phyloP scores from a whole-genome alignment of 2,888 invertebrate genomes.

The Thelaira solivaga region DNA sequence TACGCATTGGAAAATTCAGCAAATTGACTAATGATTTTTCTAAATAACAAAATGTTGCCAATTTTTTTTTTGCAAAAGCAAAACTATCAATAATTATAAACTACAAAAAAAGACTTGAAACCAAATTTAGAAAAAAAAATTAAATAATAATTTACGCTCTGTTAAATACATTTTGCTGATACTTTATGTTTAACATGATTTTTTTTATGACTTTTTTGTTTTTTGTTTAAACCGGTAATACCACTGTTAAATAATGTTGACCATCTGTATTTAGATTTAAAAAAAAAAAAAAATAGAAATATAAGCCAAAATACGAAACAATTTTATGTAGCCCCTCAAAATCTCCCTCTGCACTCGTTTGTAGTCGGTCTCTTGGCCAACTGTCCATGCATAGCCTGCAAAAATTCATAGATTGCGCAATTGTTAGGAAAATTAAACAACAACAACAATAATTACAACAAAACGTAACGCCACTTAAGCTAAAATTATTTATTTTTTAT shows the following conservation, averaged over 20 bases:
- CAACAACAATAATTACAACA: background rate
- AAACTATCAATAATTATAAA: conserved; percentile 57
- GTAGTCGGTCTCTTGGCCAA: background rate
- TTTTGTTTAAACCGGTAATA: conserved; percentile 50
- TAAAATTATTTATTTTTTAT: conserved; percentile 22
- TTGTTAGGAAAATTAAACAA: conserved; percentile 44
- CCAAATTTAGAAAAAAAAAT: conserved; percentile 36
- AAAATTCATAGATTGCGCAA: conserved; percentile 50
- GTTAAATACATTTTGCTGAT: conserved; percentile 60
- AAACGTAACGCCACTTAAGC: conserved; percentile 27
- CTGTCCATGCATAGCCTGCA: conserved; percentile 47
- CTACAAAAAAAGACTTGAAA: conserved; percentile 28
- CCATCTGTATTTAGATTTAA: conserved; percentile 48
- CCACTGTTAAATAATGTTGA: conserved; percentile 37
- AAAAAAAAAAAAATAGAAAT: conserved; percentile 1
- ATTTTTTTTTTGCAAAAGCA: background rate
- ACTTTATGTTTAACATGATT: conserved; percentile 44
- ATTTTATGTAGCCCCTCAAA: background rate
- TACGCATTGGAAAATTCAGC: conserved; percentile 11
- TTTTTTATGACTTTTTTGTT: conserved; percentile 14
- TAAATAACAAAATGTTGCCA: conserved; percentile 1
- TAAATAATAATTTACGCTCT: conserved; percentile 65
- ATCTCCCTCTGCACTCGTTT: background rate
- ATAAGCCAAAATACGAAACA: conserved; percentile 7
- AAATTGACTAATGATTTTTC: background rate